phyloP scores from a whole-genome alignment of 2,888 invertebrate species.

The Spisula solida region DNA sequence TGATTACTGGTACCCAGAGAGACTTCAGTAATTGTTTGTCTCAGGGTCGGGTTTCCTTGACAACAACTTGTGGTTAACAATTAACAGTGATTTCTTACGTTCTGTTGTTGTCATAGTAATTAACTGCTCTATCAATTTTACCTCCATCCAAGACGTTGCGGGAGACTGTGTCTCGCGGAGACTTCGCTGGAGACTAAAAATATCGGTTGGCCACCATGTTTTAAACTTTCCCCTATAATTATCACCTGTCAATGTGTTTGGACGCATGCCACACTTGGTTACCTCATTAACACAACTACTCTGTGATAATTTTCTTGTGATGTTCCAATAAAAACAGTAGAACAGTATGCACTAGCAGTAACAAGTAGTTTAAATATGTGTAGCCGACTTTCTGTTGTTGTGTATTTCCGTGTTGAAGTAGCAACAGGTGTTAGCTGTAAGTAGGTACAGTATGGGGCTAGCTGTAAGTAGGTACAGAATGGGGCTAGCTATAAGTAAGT shows the following conservation, averaged over 20 bases:
- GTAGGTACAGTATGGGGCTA: not conserved
- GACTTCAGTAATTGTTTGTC: no score
- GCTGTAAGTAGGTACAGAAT: no score
- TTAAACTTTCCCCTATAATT: not conserved
- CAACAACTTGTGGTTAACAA: no score
- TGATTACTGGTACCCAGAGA: no score
- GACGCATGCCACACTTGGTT: not conserved
- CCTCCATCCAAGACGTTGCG: no score
- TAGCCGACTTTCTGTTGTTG: not conserved
- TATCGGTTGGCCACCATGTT: not conserved
- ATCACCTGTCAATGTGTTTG: not conserved
- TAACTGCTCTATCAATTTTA: no score
- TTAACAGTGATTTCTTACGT: no score
- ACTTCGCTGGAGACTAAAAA: no score
- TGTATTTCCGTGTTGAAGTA: slow-evolving; percentile 8
- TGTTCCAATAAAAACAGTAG: not conserved
- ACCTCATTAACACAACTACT: not conserved
- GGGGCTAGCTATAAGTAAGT: not conserved
- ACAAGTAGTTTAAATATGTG: not conserved
- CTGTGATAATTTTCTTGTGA: not conserved
- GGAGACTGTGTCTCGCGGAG: no score
- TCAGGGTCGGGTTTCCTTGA: no score
- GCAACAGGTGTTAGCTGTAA: not conserved
- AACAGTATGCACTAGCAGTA: not conserved
- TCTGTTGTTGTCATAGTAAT: no score